Conservation (phyloP, 2,797 vertebrate genomes). For the Peromyscus melanophrys region DNA sequence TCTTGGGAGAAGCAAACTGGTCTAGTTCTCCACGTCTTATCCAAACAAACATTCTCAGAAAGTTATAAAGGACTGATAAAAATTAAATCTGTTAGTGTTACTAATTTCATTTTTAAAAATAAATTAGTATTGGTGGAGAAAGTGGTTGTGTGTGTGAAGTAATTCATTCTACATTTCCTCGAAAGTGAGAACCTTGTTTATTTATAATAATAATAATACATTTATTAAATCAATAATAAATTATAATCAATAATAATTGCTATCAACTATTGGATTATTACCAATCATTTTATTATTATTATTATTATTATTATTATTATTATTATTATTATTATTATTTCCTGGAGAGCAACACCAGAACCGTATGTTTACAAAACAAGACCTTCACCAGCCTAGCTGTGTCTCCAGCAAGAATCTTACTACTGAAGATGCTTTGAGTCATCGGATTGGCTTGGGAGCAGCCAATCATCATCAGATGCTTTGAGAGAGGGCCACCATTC, state of each 20-base stretch:
- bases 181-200: not conserved
- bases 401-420: not conserved
- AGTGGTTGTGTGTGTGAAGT: not conserved
- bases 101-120: conserved; percentile 1
- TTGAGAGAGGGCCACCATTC: not conserved
- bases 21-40: not conserved
- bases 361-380: not conserved
- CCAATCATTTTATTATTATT: too few species aligned
- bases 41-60: conserved; percentile 1
- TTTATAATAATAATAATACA: too few species aligned
- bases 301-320: not conserved
- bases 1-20: not conserved
- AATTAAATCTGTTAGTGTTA: not conserved
- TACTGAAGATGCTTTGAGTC: conserved; percentile 25
- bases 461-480: not conserved
- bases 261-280: too few species aligned
- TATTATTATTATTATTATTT: not conserved
- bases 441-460: not conserved
- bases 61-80: not conserved
- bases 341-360: not conserved
- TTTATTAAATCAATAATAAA: not conserved
- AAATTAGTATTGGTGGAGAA: conserved; percentile 13
- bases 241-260: not conserved
- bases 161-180: not conserved
- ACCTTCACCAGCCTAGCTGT: not conserved